Evolutionary conservation across 2,797 vertebrate genomes (phyloP).

Genomic region (Rallus crepitans): DNA sequence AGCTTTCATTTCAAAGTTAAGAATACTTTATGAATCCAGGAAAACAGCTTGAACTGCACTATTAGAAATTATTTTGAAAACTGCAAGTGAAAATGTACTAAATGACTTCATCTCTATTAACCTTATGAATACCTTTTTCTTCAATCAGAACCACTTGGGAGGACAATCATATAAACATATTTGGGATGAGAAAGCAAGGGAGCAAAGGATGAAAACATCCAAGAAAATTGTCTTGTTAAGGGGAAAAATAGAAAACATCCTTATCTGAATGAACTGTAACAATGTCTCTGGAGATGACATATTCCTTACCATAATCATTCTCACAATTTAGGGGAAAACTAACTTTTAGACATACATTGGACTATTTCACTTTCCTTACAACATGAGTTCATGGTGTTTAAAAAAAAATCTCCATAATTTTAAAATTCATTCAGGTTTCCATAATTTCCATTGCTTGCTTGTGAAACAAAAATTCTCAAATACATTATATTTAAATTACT

Average conservation of each 20-base stretch:
- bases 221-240: background rate
- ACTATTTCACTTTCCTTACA: background rate
- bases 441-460: background rate
- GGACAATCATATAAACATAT: background rate
- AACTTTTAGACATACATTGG: background rate
- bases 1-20: background rate
- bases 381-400: fast-evolving
- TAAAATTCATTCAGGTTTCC: background rate
- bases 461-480: background rate
- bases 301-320: background rate
- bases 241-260: too few relatives aligned
- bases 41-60: background rate
- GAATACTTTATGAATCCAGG: background rate
- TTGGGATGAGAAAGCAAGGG: background rate
- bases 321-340: background rate
- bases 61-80: background rate
- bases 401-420: background rate
- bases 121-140: background rate
- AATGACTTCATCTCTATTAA: background rate
- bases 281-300: background rate
- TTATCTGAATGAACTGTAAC: background rate
- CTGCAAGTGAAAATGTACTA: background rate
- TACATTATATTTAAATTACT: background rate
- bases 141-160: background rate
- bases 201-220: background rate